phyloP scores from a whole-genome alignment of 2,797 vertebrate species.

The Chelmon rostratus region DNA sequence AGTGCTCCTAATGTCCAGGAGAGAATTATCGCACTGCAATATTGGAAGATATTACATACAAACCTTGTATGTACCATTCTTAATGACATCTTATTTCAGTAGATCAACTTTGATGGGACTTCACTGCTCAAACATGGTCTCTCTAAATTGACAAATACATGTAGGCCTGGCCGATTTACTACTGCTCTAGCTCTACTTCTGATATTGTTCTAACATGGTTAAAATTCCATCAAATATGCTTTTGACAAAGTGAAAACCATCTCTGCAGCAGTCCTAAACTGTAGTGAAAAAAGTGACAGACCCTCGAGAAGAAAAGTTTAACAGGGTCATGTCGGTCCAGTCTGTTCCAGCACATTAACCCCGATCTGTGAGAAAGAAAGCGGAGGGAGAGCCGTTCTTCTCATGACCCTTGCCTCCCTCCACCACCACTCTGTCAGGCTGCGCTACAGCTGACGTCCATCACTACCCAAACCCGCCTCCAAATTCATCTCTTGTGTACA shows the following conservation, averaged over 20 bases:
- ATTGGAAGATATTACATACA: too few relatives aligned
- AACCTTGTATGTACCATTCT: not conserved
- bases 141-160: not conserved
- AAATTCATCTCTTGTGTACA: conserved; percentile 21
- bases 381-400: conserved; percentile 66
- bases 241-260: not conserved
- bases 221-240: not conserved
- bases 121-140: not conserved
- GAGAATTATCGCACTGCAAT: conserved; percentile 21
- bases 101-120: not conserved
- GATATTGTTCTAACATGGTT: not conserved
- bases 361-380: conserved; percentile 59
- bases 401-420: conserved; percentile 70
- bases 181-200: not conserved
- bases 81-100: not conserved
- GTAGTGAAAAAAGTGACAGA: not conserved
- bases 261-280: not conserved
- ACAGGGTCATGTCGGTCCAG: conserved; percentile 25
- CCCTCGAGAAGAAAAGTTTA: conserved; percentile 30
- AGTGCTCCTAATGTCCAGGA: conserved; percentile 15
- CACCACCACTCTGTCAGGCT: conserved; percentile 42
- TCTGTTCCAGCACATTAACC: conserved; percentile 66
- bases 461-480: conserved; percentile 36
- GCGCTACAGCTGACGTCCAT: conserved; percentile 71
- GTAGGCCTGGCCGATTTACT: not conserved